Percentiles rank a stretch among this genome's conserved stretches.
These are phyloP conservation scores for Campopleginae sp. DNA, from an alignment of 2,888 invertebrate species.

Conservation along the genomic window DNA sequence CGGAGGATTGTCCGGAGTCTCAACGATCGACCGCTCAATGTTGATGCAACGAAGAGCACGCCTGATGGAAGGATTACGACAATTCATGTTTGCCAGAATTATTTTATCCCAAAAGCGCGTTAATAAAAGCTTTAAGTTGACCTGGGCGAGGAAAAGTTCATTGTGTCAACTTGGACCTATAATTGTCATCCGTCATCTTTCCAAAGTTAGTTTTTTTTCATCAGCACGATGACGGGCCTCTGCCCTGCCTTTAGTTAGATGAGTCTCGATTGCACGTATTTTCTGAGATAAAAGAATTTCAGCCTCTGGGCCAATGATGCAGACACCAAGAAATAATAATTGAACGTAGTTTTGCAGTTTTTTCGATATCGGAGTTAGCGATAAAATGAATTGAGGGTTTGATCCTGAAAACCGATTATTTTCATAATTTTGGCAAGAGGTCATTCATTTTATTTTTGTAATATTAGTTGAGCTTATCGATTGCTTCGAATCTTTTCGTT, in stretches of 20 bases:
- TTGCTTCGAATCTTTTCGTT: not conserved
- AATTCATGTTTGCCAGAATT: slow-evolving; percentile 30
- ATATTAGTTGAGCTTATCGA: not conserved
- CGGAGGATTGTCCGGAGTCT: not conserved
- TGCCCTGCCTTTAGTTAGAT: not conserved
- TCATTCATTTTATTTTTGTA: not conserved
- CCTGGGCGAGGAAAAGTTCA: not conserved
- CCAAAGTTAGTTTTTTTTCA: not conserved
- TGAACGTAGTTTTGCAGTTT: not conserved
- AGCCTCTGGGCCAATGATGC: too few species aligned
- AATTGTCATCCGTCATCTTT: slow-evolving; percentile 13
- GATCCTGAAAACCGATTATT: not conserved
- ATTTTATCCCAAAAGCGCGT: slow-evolving; percentile 3
- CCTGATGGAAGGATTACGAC: slow-evolving; percentile 51
- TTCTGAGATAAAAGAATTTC: too few species aligned
- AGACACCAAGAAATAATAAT: too few species aligned
- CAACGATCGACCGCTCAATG: slow-evolving; percentile 24
- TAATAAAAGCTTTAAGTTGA: not conserved
- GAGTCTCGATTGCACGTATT: not conserved
- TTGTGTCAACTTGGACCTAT: slow-evolving; percentile 3
- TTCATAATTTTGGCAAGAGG: not conserved
- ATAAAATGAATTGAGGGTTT: too few species aligned
- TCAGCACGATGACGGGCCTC: too few species aligned
- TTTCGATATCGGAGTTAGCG: not conserved
- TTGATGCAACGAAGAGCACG: slow-evolving; percentile 45